A percentile compares a stretch with the other conserved stretches of the same genome.
phyloP scores from a whole-genome alignment of 30 jellyfish, hydroid and myxozoan species.

The Aurelia sp. region DNA sequence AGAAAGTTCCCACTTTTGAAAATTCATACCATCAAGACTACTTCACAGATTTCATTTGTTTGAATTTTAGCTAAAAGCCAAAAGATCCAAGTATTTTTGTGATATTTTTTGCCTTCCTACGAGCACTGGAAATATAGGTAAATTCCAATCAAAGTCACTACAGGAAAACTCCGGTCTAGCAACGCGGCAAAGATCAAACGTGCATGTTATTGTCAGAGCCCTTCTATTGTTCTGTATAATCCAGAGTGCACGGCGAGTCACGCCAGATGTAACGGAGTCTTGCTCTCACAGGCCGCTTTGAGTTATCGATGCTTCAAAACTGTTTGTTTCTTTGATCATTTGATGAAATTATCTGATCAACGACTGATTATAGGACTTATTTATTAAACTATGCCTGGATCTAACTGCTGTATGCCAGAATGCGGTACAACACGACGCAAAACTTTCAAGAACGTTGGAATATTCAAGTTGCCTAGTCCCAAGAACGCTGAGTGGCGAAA shows the following conservation, averaged over 20 bases:
- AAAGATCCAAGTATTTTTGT: too few species aligned
- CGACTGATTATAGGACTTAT: too few species aligned
- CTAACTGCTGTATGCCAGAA: slow-evolving; percentile 8
- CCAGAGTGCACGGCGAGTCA: background rate
- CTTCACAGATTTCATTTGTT: too few species aligned
- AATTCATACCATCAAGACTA: too few species aligned
- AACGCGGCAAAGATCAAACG: slow-evolving; percentile 5
- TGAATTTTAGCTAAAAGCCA: too few species aligned
- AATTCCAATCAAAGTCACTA: background rate
- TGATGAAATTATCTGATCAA: background rate
- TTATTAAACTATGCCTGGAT: slow-evolving; percentile 11
- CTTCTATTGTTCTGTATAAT: background rate
- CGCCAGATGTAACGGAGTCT: background rate
- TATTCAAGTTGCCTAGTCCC: slow-evolving; percentile 7
- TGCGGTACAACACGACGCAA: slow-evolving; percentile 16
- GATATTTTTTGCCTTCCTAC: too few species aligned
- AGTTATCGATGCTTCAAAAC: background rate
- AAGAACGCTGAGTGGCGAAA: slow-evolving; percentile 4
- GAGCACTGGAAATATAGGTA: too few species aligned
- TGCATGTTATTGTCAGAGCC: background rate
- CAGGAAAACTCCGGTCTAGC: background rate
- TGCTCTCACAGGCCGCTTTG: background rate
- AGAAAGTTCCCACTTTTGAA: too few species aligned
- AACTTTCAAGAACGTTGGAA: slow-evolving; percentile 1
- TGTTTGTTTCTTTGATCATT: background rate